phyloP scores from a whole-genome alignment of 2,113 vertebrate species.

The Rostratula benghalensis region DNA sequence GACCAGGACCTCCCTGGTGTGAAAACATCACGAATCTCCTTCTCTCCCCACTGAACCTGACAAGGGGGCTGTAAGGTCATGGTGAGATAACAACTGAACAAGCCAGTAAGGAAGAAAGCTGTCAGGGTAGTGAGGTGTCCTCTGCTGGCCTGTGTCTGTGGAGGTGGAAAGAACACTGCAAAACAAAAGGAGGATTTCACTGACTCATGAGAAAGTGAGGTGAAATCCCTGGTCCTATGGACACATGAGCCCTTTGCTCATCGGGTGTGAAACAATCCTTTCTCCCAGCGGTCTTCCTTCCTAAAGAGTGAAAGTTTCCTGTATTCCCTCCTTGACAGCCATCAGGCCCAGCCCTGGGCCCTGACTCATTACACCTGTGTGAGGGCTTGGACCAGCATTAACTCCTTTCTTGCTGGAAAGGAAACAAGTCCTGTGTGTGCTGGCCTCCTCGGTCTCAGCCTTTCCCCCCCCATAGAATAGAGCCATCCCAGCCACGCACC shows the following conservation, averaged over 20 bases:
- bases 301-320: constrained; percentile 39
- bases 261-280: neutral
- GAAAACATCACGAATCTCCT: neutral
- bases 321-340: constrained; percentile 30
- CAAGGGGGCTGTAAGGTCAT: neutral
- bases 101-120: neutral
- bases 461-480: neutral
- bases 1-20: neutral
- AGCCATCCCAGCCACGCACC: neutral
- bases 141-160: neutral
- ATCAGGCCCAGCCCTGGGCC: neutral
- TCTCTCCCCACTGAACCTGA: neutral
- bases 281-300: neutral
- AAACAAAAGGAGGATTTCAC: neutral
- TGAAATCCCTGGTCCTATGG: neutral
- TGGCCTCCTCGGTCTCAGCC: neutral
- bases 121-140: neutral
- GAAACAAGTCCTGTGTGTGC: too few species aligned
- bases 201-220: neutral
- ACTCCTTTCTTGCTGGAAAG: neutral
- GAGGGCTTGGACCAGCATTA: neutral
- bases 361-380: constrained; percentile 17
- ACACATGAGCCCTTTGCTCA: neutral
- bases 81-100: neutral
- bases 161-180: neutral